Evolutionary conservation across 2,888 invertebrate species (phyloP), one percentile per base, ranked within the genome.

Genomic region (Sesia apiformis): DNA sequence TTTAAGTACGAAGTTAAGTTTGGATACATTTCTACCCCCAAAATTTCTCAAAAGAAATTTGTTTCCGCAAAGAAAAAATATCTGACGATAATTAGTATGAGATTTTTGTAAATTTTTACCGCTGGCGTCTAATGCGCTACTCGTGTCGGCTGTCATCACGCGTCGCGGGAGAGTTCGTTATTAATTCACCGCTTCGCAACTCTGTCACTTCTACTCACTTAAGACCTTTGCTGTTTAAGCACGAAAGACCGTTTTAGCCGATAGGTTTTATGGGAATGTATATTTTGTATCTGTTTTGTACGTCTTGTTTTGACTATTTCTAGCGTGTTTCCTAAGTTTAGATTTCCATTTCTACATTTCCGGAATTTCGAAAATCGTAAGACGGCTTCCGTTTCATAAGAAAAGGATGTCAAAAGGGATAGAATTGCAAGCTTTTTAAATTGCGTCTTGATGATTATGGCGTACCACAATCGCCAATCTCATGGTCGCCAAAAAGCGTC

Each of bases 81-180:
- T 67, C 60, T 54, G 64, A 58, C 61, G 64, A 70, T 82, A 83
- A 84, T 81, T 84, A 84, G 71, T 63, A 60, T 56, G 59, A 70
- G 66, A 72, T 78, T 84, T 81, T 82, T 72, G 70, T 63, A 72
- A 78, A 76, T 76, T 74, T 80, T 72, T 67, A 65, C 69, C 72
- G 74, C 78, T 77, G 69, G 70, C 75, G 74, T 81, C 83, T 88
- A 89, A 89, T 89, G 89, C 88, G 83, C 78, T 83, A 88, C 85
- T 82, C 87, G 78, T 89, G 89, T 89, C 76, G 81, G 84, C 85
- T 85, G 89, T 89, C 88, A 87, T 82, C 86, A 84, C 81, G 85
- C 82, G 83, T 86, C 86, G 85, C 84, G 82, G 82, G 78, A 77
- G 82, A 86, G 77, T 84, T 86, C 82, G 76, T 87, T 89, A 86